Evolutionary conservation across 1,140 invertebrate species (phyloP), one percentile per base, ranked within the genome.

Genomic region (Drosophila athabasca): DNA sequence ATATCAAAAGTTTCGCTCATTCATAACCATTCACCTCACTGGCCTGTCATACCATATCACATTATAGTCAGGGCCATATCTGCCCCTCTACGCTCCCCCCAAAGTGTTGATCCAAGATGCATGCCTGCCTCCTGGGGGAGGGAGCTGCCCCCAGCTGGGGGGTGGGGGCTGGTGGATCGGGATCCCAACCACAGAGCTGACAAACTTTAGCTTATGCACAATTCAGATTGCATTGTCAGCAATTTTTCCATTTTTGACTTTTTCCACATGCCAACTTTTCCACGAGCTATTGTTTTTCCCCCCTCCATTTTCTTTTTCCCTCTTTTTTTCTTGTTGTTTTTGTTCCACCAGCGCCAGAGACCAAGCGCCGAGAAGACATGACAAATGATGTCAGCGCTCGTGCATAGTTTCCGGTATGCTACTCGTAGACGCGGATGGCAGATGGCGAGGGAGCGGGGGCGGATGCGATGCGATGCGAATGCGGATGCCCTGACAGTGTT

Each of bases 231-330:
- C 82, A 82, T 76, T 82, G 73, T 82, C 82, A 81, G 82, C 78
- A 62, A 64, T 62, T 81, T 84, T 81, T 81, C 78, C 53, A 69
- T 76, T 76, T 69, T 76, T 70, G 50, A 71, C 66, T 79, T 79
- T 74, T 85, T 64, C 46, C 81, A 81, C 78, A 87, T 87, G 82
- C 73, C 81, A 85, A 85, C 57, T 84, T 84, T 77, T 53, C 82
- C 35, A 35, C 62, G 15, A 67, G 82, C 81, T 76, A 76, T 84
- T 84, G 82, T 81, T 84, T 87, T 84, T 61, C 53, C 22, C 53
- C 22, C 53, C n/a, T n/a, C 66, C 59, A 66, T 68, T 68, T 19
- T 24, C 5, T 26, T 3, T 41, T 3, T 6, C n/a, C 2, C 11
- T 22, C 0, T 6, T 0, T 35, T 2, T 9, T 6, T 9, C 8